Percentiles rank a stretch among this genome's conserved stretches.
Conservation (phyloP, 2,113 vertebrate genomes). For the Athene noctua region DNA sequence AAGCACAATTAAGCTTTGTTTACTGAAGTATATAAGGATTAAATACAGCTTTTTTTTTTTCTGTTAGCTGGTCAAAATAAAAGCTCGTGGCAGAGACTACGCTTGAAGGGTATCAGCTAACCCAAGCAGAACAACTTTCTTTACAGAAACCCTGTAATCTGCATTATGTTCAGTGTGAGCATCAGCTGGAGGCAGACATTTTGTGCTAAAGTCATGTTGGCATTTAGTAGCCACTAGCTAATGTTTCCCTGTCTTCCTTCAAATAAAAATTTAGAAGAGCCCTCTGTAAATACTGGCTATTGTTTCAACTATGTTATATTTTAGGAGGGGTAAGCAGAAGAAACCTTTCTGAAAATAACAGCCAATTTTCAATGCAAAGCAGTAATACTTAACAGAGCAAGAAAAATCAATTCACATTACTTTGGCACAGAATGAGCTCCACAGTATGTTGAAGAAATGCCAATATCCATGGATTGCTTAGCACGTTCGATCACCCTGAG, state of each 20-base stretch:
- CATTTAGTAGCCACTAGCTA: neutral
- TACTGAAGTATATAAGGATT: neutral
- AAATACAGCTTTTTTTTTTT: neutral
- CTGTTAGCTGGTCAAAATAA: neutral
- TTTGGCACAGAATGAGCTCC: constrained; percentile 92
- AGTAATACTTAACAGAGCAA: neutral
- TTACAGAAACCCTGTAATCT: neutral
- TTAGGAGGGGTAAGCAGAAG: neutral
- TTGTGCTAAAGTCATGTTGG: neutral
- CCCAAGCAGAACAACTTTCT: neutral
- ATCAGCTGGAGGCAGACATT: neutral
- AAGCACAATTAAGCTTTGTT: neutral
- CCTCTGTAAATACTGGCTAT: neutral
- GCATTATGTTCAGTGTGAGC: neutral
- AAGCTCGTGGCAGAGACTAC: neutral
- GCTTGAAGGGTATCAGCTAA: neutral
- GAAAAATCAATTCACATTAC: constrained; percentile 66
- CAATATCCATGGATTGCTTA: constrained; percentile 68
- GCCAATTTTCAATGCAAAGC: neutral
- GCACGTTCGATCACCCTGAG: constrained; percentile 86
- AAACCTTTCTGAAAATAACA: neutral
- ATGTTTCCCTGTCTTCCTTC: neutral
- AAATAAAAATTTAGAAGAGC: neutral
- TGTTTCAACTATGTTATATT: neutral
- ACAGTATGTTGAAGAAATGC: constrained; percentile 92